Conservation (phyloP, 2,797 vertebrate genomes). For the Merluccius polli region DNA sequence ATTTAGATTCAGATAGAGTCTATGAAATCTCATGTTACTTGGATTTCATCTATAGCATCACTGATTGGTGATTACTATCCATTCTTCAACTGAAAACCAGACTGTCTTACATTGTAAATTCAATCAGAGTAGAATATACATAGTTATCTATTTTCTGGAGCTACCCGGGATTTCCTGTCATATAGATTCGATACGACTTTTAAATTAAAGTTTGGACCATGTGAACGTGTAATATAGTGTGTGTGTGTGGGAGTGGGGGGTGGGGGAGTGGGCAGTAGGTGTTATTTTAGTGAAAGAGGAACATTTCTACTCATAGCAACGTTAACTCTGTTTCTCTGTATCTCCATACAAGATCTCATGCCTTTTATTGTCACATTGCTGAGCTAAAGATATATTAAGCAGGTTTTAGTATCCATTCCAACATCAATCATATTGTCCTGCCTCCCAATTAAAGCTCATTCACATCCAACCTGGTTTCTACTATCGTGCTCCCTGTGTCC, state of each 20-base stretch:
- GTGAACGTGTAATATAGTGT: background rate
- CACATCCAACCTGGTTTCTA: background rate
- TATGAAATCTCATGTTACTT: background rate
- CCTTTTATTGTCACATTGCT: background rate
- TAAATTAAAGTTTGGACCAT: background rate
- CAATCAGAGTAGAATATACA: background rate
- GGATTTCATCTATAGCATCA: background rate
- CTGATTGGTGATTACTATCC: background rate
- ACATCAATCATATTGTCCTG: constrained; percentile 7
- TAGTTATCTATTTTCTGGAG: background rate
- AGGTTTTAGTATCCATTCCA: background rate
- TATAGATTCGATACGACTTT: background rate
- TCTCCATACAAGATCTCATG: background rate
- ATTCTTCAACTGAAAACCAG: background rate
- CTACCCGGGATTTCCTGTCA: background rate
- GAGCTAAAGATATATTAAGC: background rate
- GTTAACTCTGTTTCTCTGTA: background rate
- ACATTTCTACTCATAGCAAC: background rate
- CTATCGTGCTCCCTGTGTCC: constrained; percentile 17
- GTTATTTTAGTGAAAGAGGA: background rate
- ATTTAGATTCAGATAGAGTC: background rate
- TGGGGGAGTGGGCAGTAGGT: background rate
- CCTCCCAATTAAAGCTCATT: constrained; percentile 14
- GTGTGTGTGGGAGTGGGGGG: background rate
- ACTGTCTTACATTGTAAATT: background rate